A percentile compares a stretch with the other conserved stretches of the same genome.
Evolutionary conservation across 2,113 vertebrate genomes (phyloP).

Genomic region (Ivindomyrus marchei): DNA sequence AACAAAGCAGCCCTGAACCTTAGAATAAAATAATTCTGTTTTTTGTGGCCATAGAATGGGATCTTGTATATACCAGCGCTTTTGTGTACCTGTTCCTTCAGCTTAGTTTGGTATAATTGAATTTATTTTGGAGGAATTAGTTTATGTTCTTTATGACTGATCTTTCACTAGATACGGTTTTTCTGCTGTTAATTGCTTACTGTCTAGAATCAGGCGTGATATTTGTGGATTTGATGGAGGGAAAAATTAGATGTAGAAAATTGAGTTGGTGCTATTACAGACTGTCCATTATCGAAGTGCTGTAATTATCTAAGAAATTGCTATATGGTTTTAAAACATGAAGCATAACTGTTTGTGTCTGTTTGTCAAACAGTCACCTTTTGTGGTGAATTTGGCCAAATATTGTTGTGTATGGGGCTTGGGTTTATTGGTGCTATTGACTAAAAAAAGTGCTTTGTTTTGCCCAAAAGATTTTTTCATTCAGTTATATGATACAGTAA

Average conservation of each 20-base stretch:
- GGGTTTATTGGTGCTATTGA: background rate
- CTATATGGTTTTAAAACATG: background rate
- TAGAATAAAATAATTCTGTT: conserved; percentile 31
- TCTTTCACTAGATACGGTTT: conserved; percentile 40
- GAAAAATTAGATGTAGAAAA: conserved; percentile 38
- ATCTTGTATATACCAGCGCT: conserved; percentile 30
- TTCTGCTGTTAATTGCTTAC: conserved; percentile 27
- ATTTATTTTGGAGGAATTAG: conserved; percentile 36
- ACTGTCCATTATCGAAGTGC: conserved; percentile 28
- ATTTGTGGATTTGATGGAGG: conserved; percentile 50
- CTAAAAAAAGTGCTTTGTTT: background rate
- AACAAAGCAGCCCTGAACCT: conserved; percentile 28
- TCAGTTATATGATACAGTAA: background rate
- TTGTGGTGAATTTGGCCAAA: background rate
- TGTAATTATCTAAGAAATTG: conserved; percentile 34
- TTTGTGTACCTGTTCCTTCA: conserved; percentile 47
- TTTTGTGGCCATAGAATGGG: conserved; percentile 31
- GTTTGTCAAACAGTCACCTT: background rate
- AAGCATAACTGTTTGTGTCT: background rate
- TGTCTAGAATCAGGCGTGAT: conserved; percentile 38
- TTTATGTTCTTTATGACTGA: conserved; percentile 32
- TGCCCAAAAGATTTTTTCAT: background rate
- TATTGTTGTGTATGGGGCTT: background rate
- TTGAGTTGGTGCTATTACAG: conserved; percentile 34
- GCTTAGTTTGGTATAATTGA: conserved; percentile 54